Evolutionary conservation across 1,140 invertebrate genomes (phyloP), one percentile per base, ranked within the genome.

Genomic region (Maconellicoccus hirsutus): DNA sequence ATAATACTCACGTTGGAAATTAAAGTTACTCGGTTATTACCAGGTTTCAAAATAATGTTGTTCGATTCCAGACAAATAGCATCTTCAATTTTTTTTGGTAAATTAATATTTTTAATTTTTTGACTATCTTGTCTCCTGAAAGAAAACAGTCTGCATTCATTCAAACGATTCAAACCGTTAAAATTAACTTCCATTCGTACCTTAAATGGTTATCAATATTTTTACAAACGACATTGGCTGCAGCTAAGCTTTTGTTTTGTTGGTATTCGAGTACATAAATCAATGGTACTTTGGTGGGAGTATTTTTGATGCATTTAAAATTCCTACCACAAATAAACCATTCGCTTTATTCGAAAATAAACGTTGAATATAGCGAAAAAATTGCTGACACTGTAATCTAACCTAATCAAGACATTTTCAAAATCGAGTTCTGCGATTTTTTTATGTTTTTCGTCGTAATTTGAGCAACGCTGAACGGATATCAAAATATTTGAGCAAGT

Each of bases 111-210:
- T 66, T 66, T 66, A 23, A 66, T 66, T 26, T 66, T 66, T 25
- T 66, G 61, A 66, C 61, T 66, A 66, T 66, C 61, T 23, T 66
- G 61, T 4, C 61, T 2, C 21, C 61, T 66, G 19, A 2, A 66
- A 66, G 1, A 66, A 66, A 66, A 66, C 19, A 66, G 7, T 61
- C 7, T 61, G 7, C 33, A 14, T 38, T 38, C 33, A 38, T 61
- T 22, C n/a, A n/a, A n/a, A n/a, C n/a, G n/a, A n/a, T n/a, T n/a
- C n/a, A n/a, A n/a, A n/a, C n/a, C n/a, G n/a, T n/a, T n/a, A n/a
- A n/a, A n/a, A n/a, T n/a, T n/a, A n/a, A n/a, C n/a, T n/a, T n/a
- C n/a, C n/a, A n/a, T n/a, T n/a, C n/a, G n/a, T 66, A 66, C 61
- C 61, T 66, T 16, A 66, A 66, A 66, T 66, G 19, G 19, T 26